Evolutionary conservation across 2,113 vertebrate genomes (phyloP).

Genomic region (Oenanthe oenanthe): DNA sequence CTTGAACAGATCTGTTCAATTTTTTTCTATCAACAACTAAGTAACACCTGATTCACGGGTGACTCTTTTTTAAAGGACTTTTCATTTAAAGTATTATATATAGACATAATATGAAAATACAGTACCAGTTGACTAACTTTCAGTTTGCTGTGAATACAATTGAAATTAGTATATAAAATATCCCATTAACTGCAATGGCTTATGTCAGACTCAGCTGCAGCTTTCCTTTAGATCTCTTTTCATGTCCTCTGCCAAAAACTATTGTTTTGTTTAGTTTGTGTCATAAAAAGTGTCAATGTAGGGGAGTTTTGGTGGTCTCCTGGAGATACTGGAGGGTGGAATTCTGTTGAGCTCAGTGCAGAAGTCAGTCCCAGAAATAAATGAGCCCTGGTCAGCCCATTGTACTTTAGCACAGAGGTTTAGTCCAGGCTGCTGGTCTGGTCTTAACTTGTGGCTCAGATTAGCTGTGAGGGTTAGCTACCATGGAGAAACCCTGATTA

Average conservation of each 20-base stretch:
- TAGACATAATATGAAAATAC: neutral
- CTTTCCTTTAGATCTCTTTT: neutral
- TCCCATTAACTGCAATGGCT: neutral
- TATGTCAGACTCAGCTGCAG: neutral
- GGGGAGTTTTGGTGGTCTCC: neutral
- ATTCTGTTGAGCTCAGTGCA: neutral
- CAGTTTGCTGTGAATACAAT: neutral
- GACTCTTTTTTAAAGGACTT: neutral
- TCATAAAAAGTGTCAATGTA: neutral
- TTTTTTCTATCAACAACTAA: neutral
- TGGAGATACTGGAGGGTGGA: neutral
- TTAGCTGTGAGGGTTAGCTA: neutral
- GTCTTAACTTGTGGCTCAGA: neutral
- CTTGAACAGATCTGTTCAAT: neutral
- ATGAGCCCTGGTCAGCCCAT: fast-evolving
- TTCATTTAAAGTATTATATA: neutral
- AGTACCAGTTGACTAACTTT: neutral
- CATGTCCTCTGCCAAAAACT: neutral
- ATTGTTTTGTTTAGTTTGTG: neutral
- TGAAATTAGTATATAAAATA: neutral
- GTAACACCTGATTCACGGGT: neutral
- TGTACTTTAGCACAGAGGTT: neutral
- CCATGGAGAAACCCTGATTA: neutral
- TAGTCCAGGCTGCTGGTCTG: neutral
- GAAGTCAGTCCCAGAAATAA: neutral